Evolutionary conservation across 1,140 invertebrate species (phyloP).

Genomic region (Drosophila pruinosa): DNA sequence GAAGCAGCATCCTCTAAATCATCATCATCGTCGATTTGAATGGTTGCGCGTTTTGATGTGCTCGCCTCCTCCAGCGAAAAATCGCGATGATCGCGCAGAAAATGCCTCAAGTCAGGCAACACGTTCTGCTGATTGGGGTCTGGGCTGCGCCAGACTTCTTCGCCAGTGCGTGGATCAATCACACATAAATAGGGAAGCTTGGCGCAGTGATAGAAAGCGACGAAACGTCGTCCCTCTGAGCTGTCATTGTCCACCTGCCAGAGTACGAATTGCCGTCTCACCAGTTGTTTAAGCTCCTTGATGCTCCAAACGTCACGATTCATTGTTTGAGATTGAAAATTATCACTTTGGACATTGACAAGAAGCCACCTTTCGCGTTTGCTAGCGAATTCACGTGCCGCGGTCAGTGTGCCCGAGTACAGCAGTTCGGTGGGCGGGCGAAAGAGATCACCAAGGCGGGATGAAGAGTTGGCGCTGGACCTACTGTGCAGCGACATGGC

Average conservation of each 20-base stretch:
- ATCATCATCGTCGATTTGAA: constrained; percentile 46
- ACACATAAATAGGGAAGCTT: constrained; percentile 89
- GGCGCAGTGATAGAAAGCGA: constrained; percentile 88
- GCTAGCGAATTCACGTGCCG: constrained; percentile 86
- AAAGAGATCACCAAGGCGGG: constrained; percentile 89
- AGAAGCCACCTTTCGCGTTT: constrained; percentile 88
- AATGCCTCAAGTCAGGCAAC: constrained; percentile 60
- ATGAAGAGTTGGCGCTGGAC: constrained; percentile 39
- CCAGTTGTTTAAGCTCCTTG: constrained; percentile 86
- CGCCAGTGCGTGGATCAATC: constrained; percentile 90
- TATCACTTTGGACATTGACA: constrained; percentile 91
- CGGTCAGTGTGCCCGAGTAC: constrained; percentile 87
- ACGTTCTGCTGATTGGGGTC: constrained; percentile 67
- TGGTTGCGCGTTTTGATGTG: constrained; percentile 62
- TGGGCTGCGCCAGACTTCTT: constrained; percentile 82
- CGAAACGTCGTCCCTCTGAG: constrained; percentile 87
- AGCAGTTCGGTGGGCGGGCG: constrained; percentile 90
- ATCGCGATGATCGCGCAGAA: constrained; percentile 67
- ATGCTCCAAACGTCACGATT: constrained; percentile 92
- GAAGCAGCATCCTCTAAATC: constrained; percentile 35
- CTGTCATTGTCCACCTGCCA: constrained; percentile 91
- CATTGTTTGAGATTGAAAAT: constrained; percentile 89
- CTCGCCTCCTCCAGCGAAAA: constrained; percentile 60
- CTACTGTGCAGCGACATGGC: constrained; percentile 43
- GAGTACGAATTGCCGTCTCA: constrained; percentile 89